phyloP scores from a whole-genome alignment of 2,113 vertebrate species.

The Hypanus sabinus region DNA sequence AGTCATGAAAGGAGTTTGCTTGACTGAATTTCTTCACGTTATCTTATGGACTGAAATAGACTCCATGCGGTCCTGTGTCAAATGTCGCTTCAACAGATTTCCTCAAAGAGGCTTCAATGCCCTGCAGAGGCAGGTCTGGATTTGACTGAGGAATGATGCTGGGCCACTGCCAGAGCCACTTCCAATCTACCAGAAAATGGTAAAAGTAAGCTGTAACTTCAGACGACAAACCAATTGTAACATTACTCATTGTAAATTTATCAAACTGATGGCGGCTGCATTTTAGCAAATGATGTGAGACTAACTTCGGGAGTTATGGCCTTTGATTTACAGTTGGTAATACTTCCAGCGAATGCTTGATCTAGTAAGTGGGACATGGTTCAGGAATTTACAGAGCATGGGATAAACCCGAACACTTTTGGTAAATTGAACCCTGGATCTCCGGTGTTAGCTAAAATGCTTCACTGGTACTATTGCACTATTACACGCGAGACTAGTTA shows the following conservation, averaged over 20 bases:
- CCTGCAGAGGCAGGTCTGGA: neutral
- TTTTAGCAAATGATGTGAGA: neutral
- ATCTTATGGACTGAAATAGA: neutral
- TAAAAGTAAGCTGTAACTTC: neutral
- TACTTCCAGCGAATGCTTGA: neutral
- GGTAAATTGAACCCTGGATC: no score
- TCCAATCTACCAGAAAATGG: slow-evolving; percentile 18
- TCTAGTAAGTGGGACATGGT: neutral
- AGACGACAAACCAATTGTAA: neutral
- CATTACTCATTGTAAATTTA: neutral
- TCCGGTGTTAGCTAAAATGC: neutral
- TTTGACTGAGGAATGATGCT: neutral
- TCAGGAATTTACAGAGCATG: neutral
- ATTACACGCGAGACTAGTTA: neutral
- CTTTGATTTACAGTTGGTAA: neutral
- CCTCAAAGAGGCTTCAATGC: neutral
- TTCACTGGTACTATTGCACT: neutral
- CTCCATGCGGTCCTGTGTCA: neutral
- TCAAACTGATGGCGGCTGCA: neutral
- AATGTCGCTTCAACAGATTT: neutral
- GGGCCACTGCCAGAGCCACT: neutral
- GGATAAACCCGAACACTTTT: neutral
- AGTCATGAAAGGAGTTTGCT: neutral
- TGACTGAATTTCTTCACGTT: neutral
- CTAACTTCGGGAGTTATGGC: neutral